Base-by-base conservation (phyloP, 2,888 invertebrate genomes). In the Frankliniella fusca region DNA sequence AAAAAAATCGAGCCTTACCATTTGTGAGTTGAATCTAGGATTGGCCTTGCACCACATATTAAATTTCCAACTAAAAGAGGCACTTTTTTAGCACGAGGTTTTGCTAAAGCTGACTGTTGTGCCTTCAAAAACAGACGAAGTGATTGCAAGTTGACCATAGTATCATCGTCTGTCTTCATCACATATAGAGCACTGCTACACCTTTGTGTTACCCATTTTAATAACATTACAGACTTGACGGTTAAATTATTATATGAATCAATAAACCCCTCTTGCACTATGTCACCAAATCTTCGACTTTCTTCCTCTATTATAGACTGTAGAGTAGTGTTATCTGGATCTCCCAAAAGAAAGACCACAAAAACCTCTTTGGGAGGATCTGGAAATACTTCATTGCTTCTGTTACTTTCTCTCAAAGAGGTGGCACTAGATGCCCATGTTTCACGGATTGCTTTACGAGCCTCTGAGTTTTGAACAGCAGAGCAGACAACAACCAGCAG, bases 171-270 rank as follows among this genome's bases (percentile, higher is more conserved):
- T 8, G 94, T 93, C 89, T 96, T 96, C 87, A 96, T 90, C 38
- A 96, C 90, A 89, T 92, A 96, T 80, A 91, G 91, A 0, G 91
- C 91, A 61, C 86, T 85, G 38, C 86, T 86, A 84, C 96, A 96
- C 85, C 92, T 91, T 70, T 90, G 91, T 10, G 91, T 92, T 38
- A 94, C 92, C 93, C 95, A 94, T 87, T 96, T 96, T 83, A 96
- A 87, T 90, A 96, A 92, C 92, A 95, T 93, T 18, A 95, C 92
- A 80, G 95, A 94, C 87, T 96, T 96, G 48, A 96, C 86, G 0
- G 96, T 96, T 84, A 96, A 90, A 90, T 96, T 96, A 87, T 95
- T 94, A 87, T 96, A 96, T 0, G 94, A 93, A 87, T 96, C 96
- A 70, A 93, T 87, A 87, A 96, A 96, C 80, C 92, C 92, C 87